These are phyloP conservation scores for Noctua comes DNA, from an alignment of 2,888 invertebrate species.

Conservation along the genomic window DNA sequence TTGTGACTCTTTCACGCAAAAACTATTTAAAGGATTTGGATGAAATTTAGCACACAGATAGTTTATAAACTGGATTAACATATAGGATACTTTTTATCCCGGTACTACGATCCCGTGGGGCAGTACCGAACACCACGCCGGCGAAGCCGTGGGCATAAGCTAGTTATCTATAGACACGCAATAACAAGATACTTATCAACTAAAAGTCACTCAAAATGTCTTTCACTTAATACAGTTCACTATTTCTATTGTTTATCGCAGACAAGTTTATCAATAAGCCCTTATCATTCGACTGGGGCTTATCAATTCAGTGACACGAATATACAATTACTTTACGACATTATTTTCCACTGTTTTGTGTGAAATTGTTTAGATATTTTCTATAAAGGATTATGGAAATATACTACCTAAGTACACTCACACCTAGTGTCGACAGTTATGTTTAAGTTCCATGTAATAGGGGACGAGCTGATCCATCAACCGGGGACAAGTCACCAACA, in stretches of 20 bases:
- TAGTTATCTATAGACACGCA: background rate
- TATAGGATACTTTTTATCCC: no score
- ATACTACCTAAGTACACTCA: background rate
- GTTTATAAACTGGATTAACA: no score
- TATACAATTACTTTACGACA: constrained; percentile 47
- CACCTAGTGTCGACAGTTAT: background rate
- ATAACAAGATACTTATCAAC: constrained; percentile 31
- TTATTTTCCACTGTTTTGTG: constrained; percentile 49
- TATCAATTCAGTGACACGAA: constrained; percentile 59
- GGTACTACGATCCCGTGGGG: no score
- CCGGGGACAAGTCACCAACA: background rate
- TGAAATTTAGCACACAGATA: no score
- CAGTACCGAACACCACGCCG: no score
- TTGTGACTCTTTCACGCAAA: no score
- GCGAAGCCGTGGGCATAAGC: no score
- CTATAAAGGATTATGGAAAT: background rate
- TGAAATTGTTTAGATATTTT: constrained; percentile 25
- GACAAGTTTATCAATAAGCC: constrained; percentile 54
- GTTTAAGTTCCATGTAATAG: background rate
- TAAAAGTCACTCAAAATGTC: constrained; percentile 42
- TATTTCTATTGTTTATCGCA: constrained; percentile 47
- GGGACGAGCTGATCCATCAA: background rate
- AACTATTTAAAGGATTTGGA: no score
- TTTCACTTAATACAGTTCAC: constrained; percentile 40
- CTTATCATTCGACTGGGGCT: constrained; percentile 43